A percentile compares a stretch with the other conserved stretches of the same genome.
These are phyloP conservation scores for Apotomis betuletana DNA, from an alignment of 2,888 invertebrate species.

Conservation along the genomic window DNA sequence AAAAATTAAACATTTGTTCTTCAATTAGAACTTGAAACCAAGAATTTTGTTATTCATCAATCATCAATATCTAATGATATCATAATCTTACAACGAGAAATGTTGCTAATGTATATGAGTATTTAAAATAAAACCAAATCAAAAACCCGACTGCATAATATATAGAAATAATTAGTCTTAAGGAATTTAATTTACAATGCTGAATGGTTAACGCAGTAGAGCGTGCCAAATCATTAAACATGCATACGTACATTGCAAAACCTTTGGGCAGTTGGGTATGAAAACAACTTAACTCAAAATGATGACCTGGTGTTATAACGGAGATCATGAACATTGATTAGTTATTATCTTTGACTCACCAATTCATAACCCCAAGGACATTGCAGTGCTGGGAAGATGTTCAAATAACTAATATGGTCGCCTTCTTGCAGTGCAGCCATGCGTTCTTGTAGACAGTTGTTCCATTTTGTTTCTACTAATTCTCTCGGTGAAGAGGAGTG, in stretches of 20 bases:
- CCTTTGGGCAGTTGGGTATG: not conserved
- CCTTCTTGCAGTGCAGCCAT: slow-evolving; percentile 7
- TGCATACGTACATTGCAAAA: too few species aligned
- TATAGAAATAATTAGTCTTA: too few species aligned
- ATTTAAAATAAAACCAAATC: not conserved
- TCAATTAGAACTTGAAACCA: too few species aligned
- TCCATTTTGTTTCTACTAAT: slow-evolving; percentile 10
- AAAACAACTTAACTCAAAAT: not conserved
- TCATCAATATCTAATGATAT: too few species aligned
- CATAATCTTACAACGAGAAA: not conserved
- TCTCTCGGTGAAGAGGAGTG: slow-evolving; percentile 13
- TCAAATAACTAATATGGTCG: not conserved
- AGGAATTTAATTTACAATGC: too few species aligned
- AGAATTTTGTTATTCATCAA: too few species aligned
- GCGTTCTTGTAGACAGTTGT: not conserved
- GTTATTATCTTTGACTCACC: slow-evolving; percentile 10
- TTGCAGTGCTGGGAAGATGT: not conserved
- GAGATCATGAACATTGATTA: not conserved
- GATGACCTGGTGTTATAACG: too few species aligned
- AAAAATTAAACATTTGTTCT: not conserved
- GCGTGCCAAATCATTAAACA: too few species aligned
- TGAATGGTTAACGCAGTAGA: too few species aligned
- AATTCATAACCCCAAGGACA: slow-evolving; percentile 12
- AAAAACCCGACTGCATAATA: too few species aligned
- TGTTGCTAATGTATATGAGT: not conserved